Evolutionary conservation across 1,140 invertebrate species (phyloP).

Genomic region (Archivesica marissinica): DNA sequence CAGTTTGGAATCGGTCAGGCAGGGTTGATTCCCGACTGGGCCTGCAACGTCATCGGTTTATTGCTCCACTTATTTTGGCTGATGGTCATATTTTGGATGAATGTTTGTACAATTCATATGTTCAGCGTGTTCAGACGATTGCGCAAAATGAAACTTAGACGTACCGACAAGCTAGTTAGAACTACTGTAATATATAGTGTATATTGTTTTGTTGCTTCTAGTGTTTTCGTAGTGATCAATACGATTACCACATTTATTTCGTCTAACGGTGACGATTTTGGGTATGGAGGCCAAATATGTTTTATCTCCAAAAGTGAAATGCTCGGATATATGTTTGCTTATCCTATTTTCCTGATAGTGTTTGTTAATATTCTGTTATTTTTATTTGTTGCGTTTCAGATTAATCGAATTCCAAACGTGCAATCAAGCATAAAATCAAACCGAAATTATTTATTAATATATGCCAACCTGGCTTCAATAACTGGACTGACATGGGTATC

Average conservation of each 20-base stretch:
- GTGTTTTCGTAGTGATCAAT: conserved; percentile 13
- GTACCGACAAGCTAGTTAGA: not conserved
- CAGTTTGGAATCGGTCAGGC: conserved; percentile 74
- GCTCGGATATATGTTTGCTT: conserved; percentile 11
- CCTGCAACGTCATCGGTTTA: conserved; percentile 87
- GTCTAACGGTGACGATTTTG: not conserved
- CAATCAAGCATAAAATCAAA: not conserved
- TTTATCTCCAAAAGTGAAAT: conserved; percentile 16
- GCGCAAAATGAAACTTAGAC: not conserved
- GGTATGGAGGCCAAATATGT: conserved; percentile 25
- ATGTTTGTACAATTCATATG: conserved; percentile 91
- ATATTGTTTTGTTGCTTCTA: not conserved
- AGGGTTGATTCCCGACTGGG: not conserved
- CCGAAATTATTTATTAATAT: conserved; percentile 18
- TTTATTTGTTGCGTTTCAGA: not conserved
- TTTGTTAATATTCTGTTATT: not conserved
- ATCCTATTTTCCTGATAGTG: not conserved
- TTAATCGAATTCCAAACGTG: not conserved
- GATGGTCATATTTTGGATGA: conserved; percentile 97
- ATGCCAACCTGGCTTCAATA: conserved; percentile 19
- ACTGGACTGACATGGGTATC: conserved; percentile 41
- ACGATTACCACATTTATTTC: not conserved
- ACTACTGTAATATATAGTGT: not conserved
- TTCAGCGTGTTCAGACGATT: conserved; percentile 84
- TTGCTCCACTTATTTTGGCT: conserved; percentile 95